Evolutionary conservation across 2,888 invertebrate genomes (phyloP).

Genomic region (Hedya salicella): DNA sequence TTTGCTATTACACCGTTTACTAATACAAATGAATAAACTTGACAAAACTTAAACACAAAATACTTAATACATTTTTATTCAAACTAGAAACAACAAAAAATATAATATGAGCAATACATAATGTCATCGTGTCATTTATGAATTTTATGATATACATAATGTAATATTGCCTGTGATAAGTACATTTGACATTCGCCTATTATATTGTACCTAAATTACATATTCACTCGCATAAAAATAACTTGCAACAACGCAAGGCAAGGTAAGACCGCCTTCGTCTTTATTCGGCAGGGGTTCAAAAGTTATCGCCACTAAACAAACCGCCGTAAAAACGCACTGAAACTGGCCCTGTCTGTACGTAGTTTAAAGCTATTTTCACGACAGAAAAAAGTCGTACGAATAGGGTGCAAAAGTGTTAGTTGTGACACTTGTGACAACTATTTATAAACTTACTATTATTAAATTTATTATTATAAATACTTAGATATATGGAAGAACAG

Average conservation of each 20-base stretch:
- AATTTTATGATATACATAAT: not conserved
- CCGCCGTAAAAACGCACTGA: too few relatives aligned
- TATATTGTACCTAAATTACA: not conserved
- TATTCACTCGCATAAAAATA: too few relatives aligned
- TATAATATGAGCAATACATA: constrained; percentile 5
- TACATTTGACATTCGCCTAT: constrained; percentile 12
- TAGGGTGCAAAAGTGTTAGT: constrained; percentile 12
- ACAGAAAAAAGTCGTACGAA: not conserved
- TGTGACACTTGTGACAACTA: too few relatives aligned
- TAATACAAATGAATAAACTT: not conserved
- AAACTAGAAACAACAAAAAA: constrained; percentile 22
- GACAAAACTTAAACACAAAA: not conserved
- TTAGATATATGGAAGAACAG: constrained; percentile 39
- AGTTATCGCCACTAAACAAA: too few relatives aligned
- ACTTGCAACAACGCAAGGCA: too few relatives aligned
- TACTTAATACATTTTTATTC: not conserved
- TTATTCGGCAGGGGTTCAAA: too few relatives aligned
- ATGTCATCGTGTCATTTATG: constrained; percentile 1
- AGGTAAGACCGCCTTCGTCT: too few relatives aligned
- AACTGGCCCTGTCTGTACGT: not conserved
- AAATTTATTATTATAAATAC: constrained; percentile 8
- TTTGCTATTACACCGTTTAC: constrained; percentile 5
- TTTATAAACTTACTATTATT: too few relatives aligned
- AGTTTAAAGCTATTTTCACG: not conserved
- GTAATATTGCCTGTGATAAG: constrained; percentile 21